phyloP scores from a whole-genome alignment of 2,888 invertebrate species.

The Neelides folsomi region DNA sequence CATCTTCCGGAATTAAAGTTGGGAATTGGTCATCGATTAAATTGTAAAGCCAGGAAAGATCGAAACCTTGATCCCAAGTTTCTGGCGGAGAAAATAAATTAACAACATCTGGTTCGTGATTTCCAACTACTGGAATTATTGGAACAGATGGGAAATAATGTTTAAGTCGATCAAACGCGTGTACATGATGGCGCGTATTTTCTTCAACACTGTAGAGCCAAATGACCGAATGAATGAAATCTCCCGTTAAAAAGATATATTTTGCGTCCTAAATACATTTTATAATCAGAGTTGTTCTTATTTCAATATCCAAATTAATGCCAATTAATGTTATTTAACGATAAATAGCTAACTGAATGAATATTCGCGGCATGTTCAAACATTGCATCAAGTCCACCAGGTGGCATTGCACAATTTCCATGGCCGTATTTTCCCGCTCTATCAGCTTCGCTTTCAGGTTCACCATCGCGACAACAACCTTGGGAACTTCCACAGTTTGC shows the following conservation, averaged over 20 bases:
- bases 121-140: slow-evolving; percentile 59
- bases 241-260: slow-evolving; percentile 70
- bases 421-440: slow-evolving; percentile 93
- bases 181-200: slow-evolving; percentile 42
- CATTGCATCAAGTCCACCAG: slow-evolving; percentile 79
- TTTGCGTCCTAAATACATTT: slow-evolving; percentile 48
- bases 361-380: slow-evolving; percentile 73
- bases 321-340: no score
- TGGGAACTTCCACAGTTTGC: slow-evolving; percentile 80
- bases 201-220: slow-evolving; percentile 63
- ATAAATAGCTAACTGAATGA: slow-evolving; percentile 42
- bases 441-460: slow-evolving; percentile 54
- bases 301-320: no score
- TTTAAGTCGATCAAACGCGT: no score
- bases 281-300: no score
- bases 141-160: slow-evolving; percentile 42
- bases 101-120: slow-evolving; percentile 43
- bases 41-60: slow-evolving; percentile 55
- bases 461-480: slow-evolving; percentile 75
- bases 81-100: slow-evolving; percentile 22
- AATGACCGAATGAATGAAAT: slow-evolving; percentile 71
- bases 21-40: slow-evolving; percentile 46
- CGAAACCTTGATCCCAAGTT: slow-evolving; percentile 5
- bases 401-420: slow-evolving; percentile 85
- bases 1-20: slow-evolving; percentile 44